Base-by-base conservation (phyloP, 2,113 vertebrate species). In the Strigops habroptila region DNA sequence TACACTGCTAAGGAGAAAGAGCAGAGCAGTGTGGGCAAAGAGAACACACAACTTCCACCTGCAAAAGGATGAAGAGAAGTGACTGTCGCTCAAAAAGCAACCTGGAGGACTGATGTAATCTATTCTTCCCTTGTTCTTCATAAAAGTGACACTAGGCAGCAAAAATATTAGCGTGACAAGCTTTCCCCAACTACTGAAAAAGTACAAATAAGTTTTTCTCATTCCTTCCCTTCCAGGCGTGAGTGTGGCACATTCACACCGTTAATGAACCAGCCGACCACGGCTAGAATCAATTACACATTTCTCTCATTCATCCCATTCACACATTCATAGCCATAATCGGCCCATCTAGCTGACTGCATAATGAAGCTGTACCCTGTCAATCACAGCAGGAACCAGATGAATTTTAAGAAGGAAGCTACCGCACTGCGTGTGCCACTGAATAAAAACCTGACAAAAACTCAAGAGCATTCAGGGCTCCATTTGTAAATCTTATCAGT, bases 271-370 rank as follows among this genome's bases (percentile, higher is more conserved):
- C 95, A 79, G 96, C 96, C 95, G 93, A 95, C 96, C 94, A 97
- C 94, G 93, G 97, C 97, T 97, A 97, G 98, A 99, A 98, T 98
- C 98, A 98, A 98, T 99, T 98, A 98, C 96, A 93, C 71, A 43
- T 97, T 97, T 97, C 97, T 97, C 98, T 98, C 97, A 97, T 98
- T 97, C 97, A 90, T 91, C 97, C 97, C 97, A 95, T 97, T 98
- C 97, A 97, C 82, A 94, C 97, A 98, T 98, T 98, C 98, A 97
- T 73, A 97, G 97, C 97, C 97, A 93, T 97, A 96, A 98, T 94
- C 84, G 10, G 96, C 95, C 98, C 97, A 98, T 96, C 97, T 96
- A 97, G 91, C 79, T 51, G 96, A 86, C 82, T 74, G 96, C 97
- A 98, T 98, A 98, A 98, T 97, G 97, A 98, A 97, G 97, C 89